These are phyloP conservation scores for Cheiracanthium punctorium DNA, from an alignment of 2,888 invertebrate species.

Conservation along the genomic window DNA sequence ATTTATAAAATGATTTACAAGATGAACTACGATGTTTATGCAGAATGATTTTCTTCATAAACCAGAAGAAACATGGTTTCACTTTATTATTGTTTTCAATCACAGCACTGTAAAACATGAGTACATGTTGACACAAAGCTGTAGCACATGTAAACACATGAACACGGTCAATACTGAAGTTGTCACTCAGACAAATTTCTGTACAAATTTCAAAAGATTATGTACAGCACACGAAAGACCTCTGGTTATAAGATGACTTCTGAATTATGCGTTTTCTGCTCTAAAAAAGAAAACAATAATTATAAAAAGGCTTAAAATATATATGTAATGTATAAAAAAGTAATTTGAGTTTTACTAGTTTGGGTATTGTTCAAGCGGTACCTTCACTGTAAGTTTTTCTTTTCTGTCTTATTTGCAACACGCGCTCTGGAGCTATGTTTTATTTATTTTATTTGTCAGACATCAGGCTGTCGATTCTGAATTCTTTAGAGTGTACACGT, in stretches of 20 bases:
- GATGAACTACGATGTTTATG: constrained; percentile 37
- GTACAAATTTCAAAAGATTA: constrained; percentile 53
- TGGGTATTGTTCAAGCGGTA: too few species aligned
- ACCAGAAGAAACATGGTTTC: constrained; percentile 19
- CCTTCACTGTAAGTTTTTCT: too few species aligned
- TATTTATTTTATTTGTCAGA: too few species aligned
- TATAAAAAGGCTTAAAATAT: not conserved
- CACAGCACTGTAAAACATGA: constrained; percentile 62
- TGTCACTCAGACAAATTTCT: constrained; percentile 33
- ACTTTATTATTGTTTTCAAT: too few species aligned
- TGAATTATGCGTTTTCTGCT: constrained; percentile 6
- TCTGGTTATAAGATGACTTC: constrained; percentile 34
- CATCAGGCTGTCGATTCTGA: too few species aligned
- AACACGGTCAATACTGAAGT: constrained; percentile 61
- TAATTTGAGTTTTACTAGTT: too few species aligned
- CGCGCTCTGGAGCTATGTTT: too few species aligned
- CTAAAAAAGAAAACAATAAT: constrained; percentile 14
- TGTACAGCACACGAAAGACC: constrained; percentile 52
- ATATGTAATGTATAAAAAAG: too few species aligned
- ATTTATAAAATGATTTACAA: constrained; percentile 56
- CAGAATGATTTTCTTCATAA: not conserved
- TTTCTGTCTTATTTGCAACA: too few species aligned
- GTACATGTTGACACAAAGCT: constrained; percentile 6
- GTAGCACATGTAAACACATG: constrained; percentile 34
- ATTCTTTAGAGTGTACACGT: too few species aligned